Conservation (phyloP, 2,888 invertebrate genomes). For the Eucera pruinosa region DNA sequence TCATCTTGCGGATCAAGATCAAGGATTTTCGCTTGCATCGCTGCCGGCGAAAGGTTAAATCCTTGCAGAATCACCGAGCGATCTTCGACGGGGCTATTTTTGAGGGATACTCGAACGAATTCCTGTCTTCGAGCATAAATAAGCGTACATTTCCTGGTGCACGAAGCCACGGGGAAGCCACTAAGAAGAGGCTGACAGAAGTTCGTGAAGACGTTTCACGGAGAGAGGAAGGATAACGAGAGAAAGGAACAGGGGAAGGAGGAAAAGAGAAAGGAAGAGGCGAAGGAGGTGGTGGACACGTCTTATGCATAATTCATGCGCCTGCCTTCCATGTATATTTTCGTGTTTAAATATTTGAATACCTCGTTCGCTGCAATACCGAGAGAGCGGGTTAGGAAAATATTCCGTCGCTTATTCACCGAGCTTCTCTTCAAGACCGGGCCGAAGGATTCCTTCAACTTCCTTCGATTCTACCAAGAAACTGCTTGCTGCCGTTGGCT, state of each 20-base stretch:
- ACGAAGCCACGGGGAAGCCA: conserved; percentile 24
- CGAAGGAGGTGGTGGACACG: conserved; percentile 66
- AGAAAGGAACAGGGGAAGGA: conserved; percentile 48
- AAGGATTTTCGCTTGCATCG: conserved; percentile 61
- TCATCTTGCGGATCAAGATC: conserved; percentile 73
- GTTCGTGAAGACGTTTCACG: conserved; percentile 38
- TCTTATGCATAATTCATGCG: conserved; percentile 82
- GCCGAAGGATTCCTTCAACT: conserved; percentile 23
- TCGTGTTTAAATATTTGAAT: conserved; percentile 84
- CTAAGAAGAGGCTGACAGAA: conserved; percentile 40
- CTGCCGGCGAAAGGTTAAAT: too few relatives aligned
- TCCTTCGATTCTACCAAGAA: conserved; percentile 14
- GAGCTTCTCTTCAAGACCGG: conserved; percentile 27
- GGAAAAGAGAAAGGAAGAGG: conserved; percentile 47
- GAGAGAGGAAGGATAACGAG: conserved; percentile 44
- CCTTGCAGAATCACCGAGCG: neutral
- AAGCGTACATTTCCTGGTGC: conserved; percentile 16
- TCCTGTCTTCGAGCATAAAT: neutral
- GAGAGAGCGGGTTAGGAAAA: conserved; percentile 77
- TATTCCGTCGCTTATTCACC: conserved; percentile 78
- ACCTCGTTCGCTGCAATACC: conserved; percentile 77
- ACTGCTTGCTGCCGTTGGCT: neutral
- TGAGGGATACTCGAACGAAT: conserved; percentile 2
- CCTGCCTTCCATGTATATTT: conserved; percentile 82
- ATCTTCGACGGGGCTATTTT: neutral